A percentile compares a stretch with the other conserved stretches of the same genome.
Evolutionary conservation across 2,113 vertebrate species (phyloP).

Genomic region (Etheostoma spectabile): DNA sequence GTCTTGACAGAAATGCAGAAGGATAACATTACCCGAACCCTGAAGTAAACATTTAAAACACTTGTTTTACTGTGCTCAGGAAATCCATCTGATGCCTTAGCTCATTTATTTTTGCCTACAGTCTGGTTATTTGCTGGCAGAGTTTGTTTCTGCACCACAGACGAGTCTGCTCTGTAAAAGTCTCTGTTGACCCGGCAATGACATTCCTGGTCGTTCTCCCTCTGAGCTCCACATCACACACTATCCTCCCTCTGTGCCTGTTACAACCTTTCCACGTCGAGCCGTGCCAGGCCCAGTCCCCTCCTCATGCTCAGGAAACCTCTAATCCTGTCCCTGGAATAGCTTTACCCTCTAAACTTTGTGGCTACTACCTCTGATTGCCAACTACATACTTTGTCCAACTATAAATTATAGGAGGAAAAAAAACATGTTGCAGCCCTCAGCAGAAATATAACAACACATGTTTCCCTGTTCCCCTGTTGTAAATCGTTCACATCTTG

Average conservation of each 20-base stretch:
- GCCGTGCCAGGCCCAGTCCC: slow-evolving; percentile 33
- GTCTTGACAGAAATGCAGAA: slow-evolving; percentile 28
- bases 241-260: slow-evolving; percentile 59
- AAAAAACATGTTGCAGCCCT: slow-evolving; percentile 19
- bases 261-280: slow-evolving; percentile 45
- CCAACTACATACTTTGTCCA: slow-evolving; percentile 31
- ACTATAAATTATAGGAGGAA: slow-evolving; percentile 26
- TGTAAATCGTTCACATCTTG: neutral
- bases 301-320: slow-evolving; percentile 53
- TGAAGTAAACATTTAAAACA: slow-evolving; percentile 23
- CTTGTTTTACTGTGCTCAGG: slow-evolving; percentile 40
- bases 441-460: slow-evolving; percentile 50
- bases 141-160: slow-evolving; percentile 26
- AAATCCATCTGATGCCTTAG: slow-evolving; percentile 58
- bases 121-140: slow-evolving; percentile 53
- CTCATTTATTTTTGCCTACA: slow-evolving; percentile 52
- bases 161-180: slow-evolving; percentile 39
- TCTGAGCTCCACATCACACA: slow-evolving; percentile 38
- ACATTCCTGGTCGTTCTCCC: slow-evolving; percentile 46
- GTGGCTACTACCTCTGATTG: slow-evolving; percentile 23
- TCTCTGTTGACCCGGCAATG: slow-evolving; percentile 25
- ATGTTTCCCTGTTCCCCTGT: slow-evolving; percentile 27
- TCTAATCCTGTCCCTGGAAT: slow-evolving; percentile 65
- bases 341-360: slow-evolving; percentile 43
- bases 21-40: slow-evolving; percentile 42